phyloP scores from a whole-genome alignment of 2,113 vertebrate genomes.

The Bettongia penicillata region DNA sequence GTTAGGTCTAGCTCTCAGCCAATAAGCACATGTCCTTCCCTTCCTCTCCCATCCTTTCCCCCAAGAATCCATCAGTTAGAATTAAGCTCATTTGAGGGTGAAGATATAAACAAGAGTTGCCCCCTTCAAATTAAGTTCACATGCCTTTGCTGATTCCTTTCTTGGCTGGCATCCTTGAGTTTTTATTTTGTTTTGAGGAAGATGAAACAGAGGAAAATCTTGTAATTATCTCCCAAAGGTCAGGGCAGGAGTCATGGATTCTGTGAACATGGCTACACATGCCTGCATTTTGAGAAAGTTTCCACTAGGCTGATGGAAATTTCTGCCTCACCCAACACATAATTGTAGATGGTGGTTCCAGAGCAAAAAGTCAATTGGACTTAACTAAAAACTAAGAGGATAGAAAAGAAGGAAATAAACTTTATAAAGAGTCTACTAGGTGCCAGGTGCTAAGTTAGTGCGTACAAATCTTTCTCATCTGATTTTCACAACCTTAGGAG shows the following conservation, averaged over 20 bases:
- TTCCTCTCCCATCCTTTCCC: background rate
- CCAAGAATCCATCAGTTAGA: background rate
- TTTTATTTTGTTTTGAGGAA: conserved; percentile 12
- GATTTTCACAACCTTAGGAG: background rate
- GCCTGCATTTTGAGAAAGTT: conserved; percentile 1
- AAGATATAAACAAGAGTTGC: background rate
- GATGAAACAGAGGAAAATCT: conserved; percentile 14
- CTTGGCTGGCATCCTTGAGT: conserved; percentile 14
- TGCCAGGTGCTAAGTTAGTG: background rate
- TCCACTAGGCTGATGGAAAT: background rate
- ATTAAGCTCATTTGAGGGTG: background rate
- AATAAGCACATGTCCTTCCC: background rate
- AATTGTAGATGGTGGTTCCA: background rate
- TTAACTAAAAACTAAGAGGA: background rate
- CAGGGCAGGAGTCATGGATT: background rate
- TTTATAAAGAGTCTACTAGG: background rate
- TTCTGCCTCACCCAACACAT: background rate
- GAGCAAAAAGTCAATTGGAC: background rate
- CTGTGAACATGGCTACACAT: background rate
- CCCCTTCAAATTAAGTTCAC: background rate
- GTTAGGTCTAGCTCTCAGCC: background rate
- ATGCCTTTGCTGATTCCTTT: background rate
- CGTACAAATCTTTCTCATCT: background rate
- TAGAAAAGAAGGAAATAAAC: background rate
- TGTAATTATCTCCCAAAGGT: background rate